phyloP scores from a whole-genome alignment of 2,797 vertebrate species.

The Enteromius trimaculatus region DNA sequence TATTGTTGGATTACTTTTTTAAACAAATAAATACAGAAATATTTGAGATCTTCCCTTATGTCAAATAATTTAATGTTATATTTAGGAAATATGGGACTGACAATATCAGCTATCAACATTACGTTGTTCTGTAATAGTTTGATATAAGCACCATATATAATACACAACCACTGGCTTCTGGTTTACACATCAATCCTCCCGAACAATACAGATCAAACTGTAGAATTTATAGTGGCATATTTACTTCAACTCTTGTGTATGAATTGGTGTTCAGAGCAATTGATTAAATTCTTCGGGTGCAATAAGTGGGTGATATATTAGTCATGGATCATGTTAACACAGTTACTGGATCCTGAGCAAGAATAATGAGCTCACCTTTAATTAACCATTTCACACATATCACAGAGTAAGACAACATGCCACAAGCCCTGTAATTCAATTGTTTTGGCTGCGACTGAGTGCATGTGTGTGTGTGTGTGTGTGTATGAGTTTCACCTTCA shows the following conservation, averaged over 20 bases:
- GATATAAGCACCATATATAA: constrained; percentile 13
- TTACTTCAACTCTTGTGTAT: constrained; percentile 52
- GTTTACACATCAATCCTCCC: constrained; percentile 5
- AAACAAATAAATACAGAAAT: background rate
- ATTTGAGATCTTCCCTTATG: background rate
- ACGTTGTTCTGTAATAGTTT: background rate
- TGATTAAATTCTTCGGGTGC: constrained; percentile 51
- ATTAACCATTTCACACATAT: constrained; percentile 57
- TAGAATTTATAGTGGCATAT: constrained; percentile 48
- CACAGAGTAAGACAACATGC: constrained; percentile 50
- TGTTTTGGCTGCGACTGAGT: constrained; percentile 38
- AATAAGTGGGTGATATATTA: constrained; percentile 55
- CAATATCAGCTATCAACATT: background rate
- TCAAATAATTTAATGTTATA: background rate
- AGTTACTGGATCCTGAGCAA: constrained; percentile 45
- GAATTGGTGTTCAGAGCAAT: constrained; percentile 47
- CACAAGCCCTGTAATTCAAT: constrained; percentile 47
- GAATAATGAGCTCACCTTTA: constrained; percentile 57
- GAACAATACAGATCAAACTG: constrained; percentile 39
- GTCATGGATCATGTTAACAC: constrained; percentile 54
- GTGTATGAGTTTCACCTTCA: constrained; percentile 10
- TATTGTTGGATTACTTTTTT: background rate
- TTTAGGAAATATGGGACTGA: background rate
- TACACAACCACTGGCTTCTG: background rate
- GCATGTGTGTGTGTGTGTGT: constrained; percentile 18